Evolutionary conservation across 2,888 invertebrate genomes (phyloP).

Genomic region (Drosophila basisetae): DNA sequence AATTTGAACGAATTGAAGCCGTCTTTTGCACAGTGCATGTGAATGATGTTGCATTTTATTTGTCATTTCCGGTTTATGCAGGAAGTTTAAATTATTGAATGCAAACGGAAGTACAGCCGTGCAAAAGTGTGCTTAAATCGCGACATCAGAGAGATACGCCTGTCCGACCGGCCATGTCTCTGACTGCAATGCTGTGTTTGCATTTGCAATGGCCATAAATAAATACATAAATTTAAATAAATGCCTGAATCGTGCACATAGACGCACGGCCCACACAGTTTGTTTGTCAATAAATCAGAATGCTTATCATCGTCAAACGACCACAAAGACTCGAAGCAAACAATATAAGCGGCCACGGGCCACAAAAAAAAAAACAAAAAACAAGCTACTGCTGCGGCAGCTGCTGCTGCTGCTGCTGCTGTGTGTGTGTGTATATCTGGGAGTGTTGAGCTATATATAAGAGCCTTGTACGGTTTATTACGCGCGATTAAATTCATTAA

Average conservation of each 20-base stretch:
- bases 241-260: constrained; percentile 47
- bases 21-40: constrained; percentile 48
- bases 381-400: neutral
- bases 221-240: constrained; percentile 79
- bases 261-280: constrained; percentile 43
- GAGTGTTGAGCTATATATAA: constrained; percentile 29
- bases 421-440: constrained; percentile 13
- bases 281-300: constrained; percentile 83
- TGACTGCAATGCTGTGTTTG: constrained; percentile 38
- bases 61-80: constrained; percentile 76
- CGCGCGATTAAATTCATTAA: constrained; percentile 83
- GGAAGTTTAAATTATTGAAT: constrained; percentile 79
- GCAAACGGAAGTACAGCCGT: constrained; percentile 69
- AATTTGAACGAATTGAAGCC: constrained; percentile 5
- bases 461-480: constrained; percentile 73
- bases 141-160: constrained; percentile 23
- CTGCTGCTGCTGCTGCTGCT: neutral
- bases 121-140: constrained; percentile 57
- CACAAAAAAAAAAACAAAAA: constrained; percentile 12
- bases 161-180: constrained; percentile 16
- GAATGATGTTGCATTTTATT: constrained; percentile 67
- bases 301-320: constrained; percentile 82
- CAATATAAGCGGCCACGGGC: constrained; percentile 57
- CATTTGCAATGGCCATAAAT: constrained; percentile 64
- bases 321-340: constrained; percentile 77